These are phyloP conservation scores for Lytechinus variegatus DNA, from an alignment of 35 echinoderm and acorn worm species.

Conservation along the genomic window DNA sequence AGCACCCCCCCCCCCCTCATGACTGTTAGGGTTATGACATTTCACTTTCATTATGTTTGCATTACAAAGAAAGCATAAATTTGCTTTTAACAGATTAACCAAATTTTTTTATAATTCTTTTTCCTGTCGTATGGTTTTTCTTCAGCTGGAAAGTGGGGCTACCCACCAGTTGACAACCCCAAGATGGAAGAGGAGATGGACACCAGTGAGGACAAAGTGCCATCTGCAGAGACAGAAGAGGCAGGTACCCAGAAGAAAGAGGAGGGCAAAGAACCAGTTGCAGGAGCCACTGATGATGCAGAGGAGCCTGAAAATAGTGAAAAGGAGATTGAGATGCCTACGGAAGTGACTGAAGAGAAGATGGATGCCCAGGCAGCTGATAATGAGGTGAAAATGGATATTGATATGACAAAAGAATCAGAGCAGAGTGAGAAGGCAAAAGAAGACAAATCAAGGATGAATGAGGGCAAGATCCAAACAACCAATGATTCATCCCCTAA, in stretches of 20 bases:
- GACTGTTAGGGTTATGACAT: no score
- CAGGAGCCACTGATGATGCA: neutral
- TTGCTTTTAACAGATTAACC: no score
- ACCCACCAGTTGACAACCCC: neutral
- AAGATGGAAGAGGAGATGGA: neutral
- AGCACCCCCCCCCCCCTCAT: no score
- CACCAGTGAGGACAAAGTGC: neutral
- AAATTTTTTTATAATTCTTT: no score
- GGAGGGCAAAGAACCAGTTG: neutral
- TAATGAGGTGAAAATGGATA: neutral
- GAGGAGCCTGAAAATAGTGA: neutral
- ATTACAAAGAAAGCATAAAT: no score
- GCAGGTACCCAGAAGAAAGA: neutral
- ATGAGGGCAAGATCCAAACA: neutral
- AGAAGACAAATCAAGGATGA: neutral
- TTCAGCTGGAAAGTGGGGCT: conserved; percentile 27
- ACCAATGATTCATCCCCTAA: neutral
- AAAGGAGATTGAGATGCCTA: neutral
- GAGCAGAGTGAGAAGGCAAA: neutral
- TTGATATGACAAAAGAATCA: neutral
- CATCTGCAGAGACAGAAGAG: neutral
- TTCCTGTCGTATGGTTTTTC: neutral
- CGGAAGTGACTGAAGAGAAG: neutral
- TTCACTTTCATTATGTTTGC: no score
- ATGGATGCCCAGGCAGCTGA: neutral